Conservation (phyloP, 1,140 invertebrate species). For the Bombus affinis region DNA sequence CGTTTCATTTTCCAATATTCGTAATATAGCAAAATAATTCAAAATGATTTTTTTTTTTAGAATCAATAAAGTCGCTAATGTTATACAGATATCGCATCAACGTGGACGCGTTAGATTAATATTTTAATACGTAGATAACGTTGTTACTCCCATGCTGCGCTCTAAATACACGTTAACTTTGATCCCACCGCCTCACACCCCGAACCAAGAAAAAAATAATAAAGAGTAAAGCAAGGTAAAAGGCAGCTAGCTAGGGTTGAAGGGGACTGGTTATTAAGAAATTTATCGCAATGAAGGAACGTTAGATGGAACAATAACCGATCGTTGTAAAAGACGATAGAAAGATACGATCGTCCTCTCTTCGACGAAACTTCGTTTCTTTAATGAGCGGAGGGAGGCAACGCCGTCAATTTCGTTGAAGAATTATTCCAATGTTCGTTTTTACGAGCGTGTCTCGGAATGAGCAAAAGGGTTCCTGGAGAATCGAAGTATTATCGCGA, state of each 20-base stretch:
- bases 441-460: slow-evolving; percentile 23
- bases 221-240: not conserved
- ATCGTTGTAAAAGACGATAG: slow-evolving; percentile 53
- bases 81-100: too few species aligned
- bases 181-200: too few species aligned
- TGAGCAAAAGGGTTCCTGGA: too few species aligned
- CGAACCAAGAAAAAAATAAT: not conserved
- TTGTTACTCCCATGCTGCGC: too few species aligned
- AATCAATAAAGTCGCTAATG: too few species aligned
- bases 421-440: slow-evolving; percentile 8
- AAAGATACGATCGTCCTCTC: slow-evolving; percentile 1
- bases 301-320: slow-evolving; percentile 61
- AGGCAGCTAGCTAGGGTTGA: not conserved
- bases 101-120: too few species aligned
- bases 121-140: too few species aligned
- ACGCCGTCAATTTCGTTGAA: slow-evolving; percentile 12
- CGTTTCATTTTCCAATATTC: too few species aligned
- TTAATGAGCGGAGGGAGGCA: slow-evolving; percentile 29
- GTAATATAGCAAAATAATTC: too few species aligned
- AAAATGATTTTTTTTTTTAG: rapidly evolving
- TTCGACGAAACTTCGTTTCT: not conserved
- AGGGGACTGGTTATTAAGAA: not conserved
- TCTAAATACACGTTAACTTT: too few species aligned
- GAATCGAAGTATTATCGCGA: slow-evolving; percentile 10
- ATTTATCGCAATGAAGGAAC: slow-evolving; percentile 55